Evolutionary conservation across 2,113 vertebrate species (phyloP).

Genomic region (Ailurus styani): DNA sequence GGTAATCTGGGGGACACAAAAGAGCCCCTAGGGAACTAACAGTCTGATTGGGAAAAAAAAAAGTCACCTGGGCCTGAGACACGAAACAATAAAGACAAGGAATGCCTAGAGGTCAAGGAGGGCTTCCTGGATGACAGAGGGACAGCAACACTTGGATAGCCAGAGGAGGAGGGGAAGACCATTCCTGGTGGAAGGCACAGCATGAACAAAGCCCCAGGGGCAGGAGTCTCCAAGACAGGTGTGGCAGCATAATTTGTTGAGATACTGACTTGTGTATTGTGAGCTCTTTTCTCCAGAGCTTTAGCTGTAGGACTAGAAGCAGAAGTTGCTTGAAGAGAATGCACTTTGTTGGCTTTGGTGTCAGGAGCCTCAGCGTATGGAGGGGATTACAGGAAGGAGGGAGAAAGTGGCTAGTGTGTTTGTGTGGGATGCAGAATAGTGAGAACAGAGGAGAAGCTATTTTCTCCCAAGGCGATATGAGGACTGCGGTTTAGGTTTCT

Average conservation of each 20-base stretch:
- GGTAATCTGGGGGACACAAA: background rate
- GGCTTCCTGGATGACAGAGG: background rate
- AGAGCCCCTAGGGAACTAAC: background rate
- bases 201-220: background rate
- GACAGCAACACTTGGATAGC: background rate
- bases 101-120: background rate
- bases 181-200: background rate
- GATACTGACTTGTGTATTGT: background rate
- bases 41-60: background rate
- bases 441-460: background rate
- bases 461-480: accelerated
- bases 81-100: background rate
- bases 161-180: background rate
- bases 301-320: background rate
- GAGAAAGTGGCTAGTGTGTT: background rate
- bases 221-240: background rate
- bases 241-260: background rate
- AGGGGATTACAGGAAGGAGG: background rate
- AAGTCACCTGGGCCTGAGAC: background rate
- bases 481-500: background rate
- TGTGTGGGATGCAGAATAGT: background rate
- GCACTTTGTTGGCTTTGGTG: background rate
- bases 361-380: background rate
- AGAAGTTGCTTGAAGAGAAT: background rate
- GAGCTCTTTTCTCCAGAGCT: background rate